Percentiles rank a stretch among this genome's conserved stretches.
These are phyloP conservation scores for Yponomeuta malinellus DNA, from an alignment of 2,888 invertebrate genomes.

Conservation along the genomic window DNA sequence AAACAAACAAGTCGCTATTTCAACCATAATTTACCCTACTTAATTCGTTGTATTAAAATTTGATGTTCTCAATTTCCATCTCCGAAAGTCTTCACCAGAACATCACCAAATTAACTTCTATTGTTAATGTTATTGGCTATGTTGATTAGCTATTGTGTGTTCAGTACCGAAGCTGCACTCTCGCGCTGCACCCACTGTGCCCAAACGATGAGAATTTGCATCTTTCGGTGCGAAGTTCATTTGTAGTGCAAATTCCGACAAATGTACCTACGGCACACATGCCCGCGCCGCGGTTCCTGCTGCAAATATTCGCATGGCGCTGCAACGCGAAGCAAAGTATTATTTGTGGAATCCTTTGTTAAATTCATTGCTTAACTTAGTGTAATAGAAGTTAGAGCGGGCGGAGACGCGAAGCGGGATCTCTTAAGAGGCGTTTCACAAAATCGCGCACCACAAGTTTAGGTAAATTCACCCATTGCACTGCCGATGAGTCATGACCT, in stretches of 20 bases:
- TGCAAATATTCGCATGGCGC: not conserved
- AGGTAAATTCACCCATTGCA: too few relatives aligned
- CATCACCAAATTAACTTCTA: too few relatives aligned
- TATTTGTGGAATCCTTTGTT: not conserved
- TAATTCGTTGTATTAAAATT: too few relatives aligned
- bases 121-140: not conserved
- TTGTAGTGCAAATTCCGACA: conserved; percentile 1
- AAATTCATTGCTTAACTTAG: not conserved
- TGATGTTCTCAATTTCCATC: too few relatives aligned
- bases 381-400: not conserved
- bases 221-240: not conserved
- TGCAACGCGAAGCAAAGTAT: not conserved
- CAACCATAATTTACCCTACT: too few relatives aligned
- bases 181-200: not conserved
- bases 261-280: not conserved
- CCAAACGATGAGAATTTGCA: not conserved
- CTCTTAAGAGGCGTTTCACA: too few relatives aligned
- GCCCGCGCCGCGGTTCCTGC: not conserved
- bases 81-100: too few relatives aligned
- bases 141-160: too few relatives aligned
- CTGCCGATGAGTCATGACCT: too few relatives aligned
- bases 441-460: too few relatives aligned
- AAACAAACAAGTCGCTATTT: too few relatives aligned
- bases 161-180: not conserved
- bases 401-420: too few relatives aligned